Conservation (phyloP, 2,888 invertebrate genomes). For the Eristalis intricaria region DNA sequence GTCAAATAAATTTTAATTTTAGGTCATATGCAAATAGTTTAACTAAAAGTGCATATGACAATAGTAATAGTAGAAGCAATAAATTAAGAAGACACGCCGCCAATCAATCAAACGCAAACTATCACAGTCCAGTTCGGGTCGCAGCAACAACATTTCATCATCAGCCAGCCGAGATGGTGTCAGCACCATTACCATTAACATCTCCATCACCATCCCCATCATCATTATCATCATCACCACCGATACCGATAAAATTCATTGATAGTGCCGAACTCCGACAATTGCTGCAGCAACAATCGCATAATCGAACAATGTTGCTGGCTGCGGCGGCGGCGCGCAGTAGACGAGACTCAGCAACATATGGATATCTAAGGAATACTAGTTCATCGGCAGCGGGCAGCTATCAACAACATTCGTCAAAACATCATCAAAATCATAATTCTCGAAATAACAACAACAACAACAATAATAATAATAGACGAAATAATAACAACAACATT, state of each 20-base stretch:
- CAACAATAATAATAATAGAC: conserved; percentile 53
- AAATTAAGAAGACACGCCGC: conserved; percentile 76
- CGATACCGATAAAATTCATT: conserved; percentile 22
- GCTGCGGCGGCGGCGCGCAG: conserved; percentile 75
- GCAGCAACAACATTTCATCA: conserved; percentile 61
- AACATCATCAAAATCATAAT: conserved; percentile 56
- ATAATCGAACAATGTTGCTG: conserved; percentile 57
- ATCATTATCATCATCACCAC: conserved; percentile 52
- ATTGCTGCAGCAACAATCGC: conserved; percentile 59
- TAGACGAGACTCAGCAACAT: conserved; percentile 77
- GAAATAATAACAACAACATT: conserved; percentile 57
- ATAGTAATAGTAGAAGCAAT: conserved; percentile 74
- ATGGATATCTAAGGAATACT: conserved; percentile 51
- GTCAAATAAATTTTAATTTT: conserved; percentile 76
- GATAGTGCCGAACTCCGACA: conserved; percentile 44
- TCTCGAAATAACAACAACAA: conserved; percentile 51
- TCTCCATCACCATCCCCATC: conserved; percentile 59
- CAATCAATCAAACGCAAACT: conserved; percentile 72
- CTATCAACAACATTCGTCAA: conserved; percentile 17
- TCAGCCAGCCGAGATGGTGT: conserved; percentile 49
- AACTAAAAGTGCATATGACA: conserved; percentile 72
- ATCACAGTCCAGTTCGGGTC: conserved; percentile 74
- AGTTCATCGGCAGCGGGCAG: conserved; percentile 25
- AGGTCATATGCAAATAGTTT: conserved; percentile 70
- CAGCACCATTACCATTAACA: conserved; percentile 55